phyloP scores from a whole-genome alignment of 2,797 vertebrate species.

The Phalanger gymnotis region DNA sequence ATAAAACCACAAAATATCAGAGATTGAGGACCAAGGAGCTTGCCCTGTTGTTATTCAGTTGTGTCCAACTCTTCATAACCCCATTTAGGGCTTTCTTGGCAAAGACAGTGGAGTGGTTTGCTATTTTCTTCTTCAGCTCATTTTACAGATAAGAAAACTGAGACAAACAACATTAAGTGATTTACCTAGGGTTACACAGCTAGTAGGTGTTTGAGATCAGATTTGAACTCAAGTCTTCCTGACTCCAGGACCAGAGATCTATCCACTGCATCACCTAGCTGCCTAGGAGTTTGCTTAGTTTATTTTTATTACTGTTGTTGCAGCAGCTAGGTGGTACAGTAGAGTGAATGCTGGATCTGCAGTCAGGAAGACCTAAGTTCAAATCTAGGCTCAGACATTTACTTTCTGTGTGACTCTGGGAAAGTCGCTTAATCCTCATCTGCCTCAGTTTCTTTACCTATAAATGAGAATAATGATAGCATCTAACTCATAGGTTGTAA shows the following conservation, averaged over 20 bases:
- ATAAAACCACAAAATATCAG: neutral
- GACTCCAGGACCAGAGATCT: neutral
- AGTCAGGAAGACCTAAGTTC: neutral
- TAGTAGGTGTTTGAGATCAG: neutral
- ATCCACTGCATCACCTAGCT: neutral
- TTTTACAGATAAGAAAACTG: neutral
- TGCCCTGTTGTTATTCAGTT: no score
- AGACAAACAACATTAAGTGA: neutral
- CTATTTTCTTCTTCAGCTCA: neutral
- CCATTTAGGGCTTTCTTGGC: neutral
- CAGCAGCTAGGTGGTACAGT: no score
- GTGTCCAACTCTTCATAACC: no score
- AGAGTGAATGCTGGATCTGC: neutral
- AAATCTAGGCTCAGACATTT: no score
- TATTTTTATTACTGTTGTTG: neutral
- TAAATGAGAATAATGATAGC: neutral
- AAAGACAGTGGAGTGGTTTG: neutral
- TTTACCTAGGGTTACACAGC: neutral
- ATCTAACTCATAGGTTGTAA: neutral
- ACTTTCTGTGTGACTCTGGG: neutral
- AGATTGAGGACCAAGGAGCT: neutral
- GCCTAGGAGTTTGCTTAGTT: neutral
- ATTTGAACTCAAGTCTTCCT: neutral
- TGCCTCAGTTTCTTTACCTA: neutral
- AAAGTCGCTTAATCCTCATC: neutral